phyloP scores from a whole-genome alignment of 2,113 vertebrate genomes.

The Prietella phreatophila region DNA sequence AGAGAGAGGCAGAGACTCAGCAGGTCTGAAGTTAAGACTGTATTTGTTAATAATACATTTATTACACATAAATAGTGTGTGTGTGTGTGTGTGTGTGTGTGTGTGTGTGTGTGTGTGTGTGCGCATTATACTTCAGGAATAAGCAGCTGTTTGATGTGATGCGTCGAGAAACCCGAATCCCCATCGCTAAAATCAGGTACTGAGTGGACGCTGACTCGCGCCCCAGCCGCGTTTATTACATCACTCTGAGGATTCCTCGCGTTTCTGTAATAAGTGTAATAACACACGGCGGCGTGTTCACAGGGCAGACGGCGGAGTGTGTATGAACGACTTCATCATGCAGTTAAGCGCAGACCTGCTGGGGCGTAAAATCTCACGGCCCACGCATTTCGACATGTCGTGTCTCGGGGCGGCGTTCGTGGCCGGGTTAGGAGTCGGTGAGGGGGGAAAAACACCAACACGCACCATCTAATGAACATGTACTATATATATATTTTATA shows the following conservation, averaged over 20 bases:
- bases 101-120: neutral
- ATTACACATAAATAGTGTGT: neutral
- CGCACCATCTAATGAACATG: neutral
- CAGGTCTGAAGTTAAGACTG: neutral
- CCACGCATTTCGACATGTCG: slow-evolving; percentile 83
- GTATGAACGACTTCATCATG: slow-evolving; percentile 89
- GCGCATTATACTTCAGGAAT: slow-evolving; percentile 72
- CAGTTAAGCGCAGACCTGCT: slow-evolving; percentile 94
- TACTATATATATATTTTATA: neutral
- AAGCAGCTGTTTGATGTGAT: slow-evolving; percentile 89
- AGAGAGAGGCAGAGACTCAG: no score
- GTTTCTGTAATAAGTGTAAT: neutral
- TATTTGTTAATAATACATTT: neutral
- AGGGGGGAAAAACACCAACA: neutral
- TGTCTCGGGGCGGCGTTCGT: slow-evolving; percentile 91
- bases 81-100: neutral
- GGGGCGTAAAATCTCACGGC: slow-evolving; percentile 77
- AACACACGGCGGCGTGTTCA: neutral
- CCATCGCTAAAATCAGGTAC: slow-evolving; percentile 84
- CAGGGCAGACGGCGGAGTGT: slow-evolving; percentile 93
- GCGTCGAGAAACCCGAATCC: slow-evolving; percentile 80
- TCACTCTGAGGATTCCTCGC: neutral
- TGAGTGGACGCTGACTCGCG: neutral
- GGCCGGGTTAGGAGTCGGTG: slow-evolving; percentile 89
- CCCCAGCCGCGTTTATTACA: neutral